phyloP scores from a whole-genome alignment of 2,888 invertebrate genomes.

The Daptonema setosum region DNA sequence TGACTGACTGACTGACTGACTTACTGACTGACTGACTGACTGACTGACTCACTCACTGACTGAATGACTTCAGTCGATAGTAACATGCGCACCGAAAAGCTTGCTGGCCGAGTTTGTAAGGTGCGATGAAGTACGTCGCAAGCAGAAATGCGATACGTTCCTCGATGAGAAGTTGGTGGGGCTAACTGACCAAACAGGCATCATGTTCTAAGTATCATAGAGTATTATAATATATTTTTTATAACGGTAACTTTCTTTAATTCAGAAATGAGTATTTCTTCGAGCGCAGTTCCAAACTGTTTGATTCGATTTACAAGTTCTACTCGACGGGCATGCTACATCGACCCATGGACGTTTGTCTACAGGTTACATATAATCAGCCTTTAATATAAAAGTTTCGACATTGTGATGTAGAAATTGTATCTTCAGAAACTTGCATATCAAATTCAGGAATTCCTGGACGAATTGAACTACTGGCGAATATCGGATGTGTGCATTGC shows the following conservation, averaged over 20 bases:
- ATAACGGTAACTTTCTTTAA: too few relatives aligned
- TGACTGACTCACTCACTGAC: too few relatives aligned
- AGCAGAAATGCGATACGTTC: background rate
- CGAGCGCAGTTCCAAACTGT: background rate
- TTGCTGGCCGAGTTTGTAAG: background rate
- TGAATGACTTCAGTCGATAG: background rate
- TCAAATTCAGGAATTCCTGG: background rate
- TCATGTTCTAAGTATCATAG: too few relatives aligned
- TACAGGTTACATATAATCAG: background rate
- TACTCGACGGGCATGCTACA: background rate
- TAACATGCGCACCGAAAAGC: background rate
- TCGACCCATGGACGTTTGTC: background rate
- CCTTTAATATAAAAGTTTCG: too few relatives aligned
- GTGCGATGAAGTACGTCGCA: background rate
- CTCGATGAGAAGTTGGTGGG: background rate
- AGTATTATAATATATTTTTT: too few relatives aligned
- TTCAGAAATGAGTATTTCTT: constrained; percentile 2
- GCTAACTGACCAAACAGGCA: too few relatives aligned
- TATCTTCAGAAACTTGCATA: too few relatives aligned
- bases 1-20: too few relatives aligned
- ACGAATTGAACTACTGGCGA: background rate
- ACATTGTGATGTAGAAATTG: too few relatives aligned
- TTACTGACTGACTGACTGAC: too few relatives aligned
- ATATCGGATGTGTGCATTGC: background rate
- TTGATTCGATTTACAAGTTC: background rate